phyloP scores from a whole-genome alignment of 2,888 invertebrate genomes.

The Ligdia adustata region DNA sequence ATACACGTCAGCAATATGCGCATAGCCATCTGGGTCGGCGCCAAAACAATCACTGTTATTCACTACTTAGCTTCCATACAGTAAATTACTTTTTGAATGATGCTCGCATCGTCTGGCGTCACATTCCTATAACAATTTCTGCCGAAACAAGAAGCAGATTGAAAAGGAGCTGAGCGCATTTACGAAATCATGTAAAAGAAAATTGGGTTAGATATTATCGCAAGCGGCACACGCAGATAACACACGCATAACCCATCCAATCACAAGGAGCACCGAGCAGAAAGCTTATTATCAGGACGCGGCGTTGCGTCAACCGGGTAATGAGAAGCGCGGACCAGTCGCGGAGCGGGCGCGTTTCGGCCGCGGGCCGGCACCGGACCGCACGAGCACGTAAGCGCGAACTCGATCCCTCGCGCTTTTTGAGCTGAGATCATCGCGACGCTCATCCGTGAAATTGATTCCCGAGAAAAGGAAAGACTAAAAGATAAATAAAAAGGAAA shows the following conservation, averaged over 20 bases:
- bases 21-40: conserved; percentile 76
- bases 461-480: conserved; percentile 81
- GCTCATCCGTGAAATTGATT: conserved; percentile 84
- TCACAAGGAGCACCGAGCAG: conserved; percentile 75
- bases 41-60: conserved; percentile 82
- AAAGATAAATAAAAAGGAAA: conserved; percentile 84
- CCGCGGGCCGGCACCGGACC: conserved; percentile 29
- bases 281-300: conserved; percentile 76
- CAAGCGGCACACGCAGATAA: conserved; percentile 69
- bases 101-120: conserved; percentile 23
- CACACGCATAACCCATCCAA: conserved; percentile 80
- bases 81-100: conserved; percentile 44
- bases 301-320: conserved; percentile 65
- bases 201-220: conserved; percentile 73
- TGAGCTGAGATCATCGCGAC: conserved; percentile 82
- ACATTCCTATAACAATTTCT: conserved; percentile 39
- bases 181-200: conserved; percentile 65
- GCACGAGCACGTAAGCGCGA: conserved; percentile 25
- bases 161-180: conserved; percentile 55
- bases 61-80: conserved; percentile 67
- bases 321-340: conserved; percentile 55
- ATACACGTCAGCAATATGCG: conserved; percentile 67
- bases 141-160: conserved; percentile 48
- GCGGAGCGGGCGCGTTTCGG: conserved; percentile 24
- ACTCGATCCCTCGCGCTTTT: conserved; percentile 69